A percentile compares a stretch with the other conserved stretches of the same genome.
Conservation (phyloP, 2,888 invertebrate species). For the Choreutis nemorana region DNA sequence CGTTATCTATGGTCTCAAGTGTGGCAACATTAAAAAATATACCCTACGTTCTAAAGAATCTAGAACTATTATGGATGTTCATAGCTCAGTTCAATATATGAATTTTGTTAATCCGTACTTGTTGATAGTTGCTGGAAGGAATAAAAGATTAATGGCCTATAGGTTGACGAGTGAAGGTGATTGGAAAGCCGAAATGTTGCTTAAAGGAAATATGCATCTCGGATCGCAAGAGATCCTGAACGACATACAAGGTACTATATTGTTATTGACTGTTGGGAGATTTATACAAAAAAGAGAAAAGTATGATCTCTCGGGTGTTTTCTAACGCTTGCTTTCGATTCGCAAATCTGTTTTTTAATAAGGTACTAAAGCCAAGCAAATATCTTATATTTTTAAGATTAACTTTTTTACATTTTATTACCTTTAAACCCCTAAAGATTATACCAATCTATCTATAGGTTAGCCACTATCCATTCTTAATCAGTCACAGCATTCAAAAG, state of each 20-base stretch:
- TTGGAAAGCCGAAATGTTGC: constrained; percentile 49
- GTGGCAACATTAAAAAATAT: constrained; percentile 47
- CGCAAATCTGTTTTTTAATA: too few species aligned
- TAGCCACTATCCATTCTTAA: too few species aligned
- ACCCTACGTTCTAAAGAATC: constrained; percentile 37
- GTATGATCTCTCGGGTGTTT: too few species aligned
- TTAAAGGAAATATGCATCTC: constrained; percentile 36
- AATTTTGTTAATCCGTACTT: constrained; percentile 36
- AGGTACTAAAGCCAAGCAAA: too few species aligned
- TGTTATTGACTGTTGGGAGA: too few species aligned
- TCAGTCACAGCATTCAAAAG: too few species aligned
- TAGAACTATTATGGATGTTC: constrained; percentile 39
- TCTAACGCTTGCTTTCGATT: too few species aligned
- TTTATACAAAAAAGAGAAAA: too few species aligned
- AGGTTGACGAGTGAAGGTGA: constrained; percentile 21
- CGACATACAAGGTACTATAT: constrained; percentile 48
- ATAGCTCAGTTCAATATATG: constrained; percentile 45
- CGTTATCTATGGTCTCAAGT: constrained; percentile 53
- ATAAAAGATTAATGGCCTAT: constrained; percentile 49
- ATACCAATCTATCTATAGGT: too few species aligned
- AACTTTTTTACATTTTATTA: too few species aligned
- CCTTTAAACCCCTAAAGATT: too few species aligned
- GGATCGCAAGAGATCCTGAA: constrained; percentile 57
- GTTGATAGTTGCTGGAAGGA: constrained; percentile 46
- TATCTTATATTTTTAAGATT: too few species aligned